phyloP scores from a whole-genome alignment of 2,888 invertebrate species.

The Monopis laevigella region DNA sequence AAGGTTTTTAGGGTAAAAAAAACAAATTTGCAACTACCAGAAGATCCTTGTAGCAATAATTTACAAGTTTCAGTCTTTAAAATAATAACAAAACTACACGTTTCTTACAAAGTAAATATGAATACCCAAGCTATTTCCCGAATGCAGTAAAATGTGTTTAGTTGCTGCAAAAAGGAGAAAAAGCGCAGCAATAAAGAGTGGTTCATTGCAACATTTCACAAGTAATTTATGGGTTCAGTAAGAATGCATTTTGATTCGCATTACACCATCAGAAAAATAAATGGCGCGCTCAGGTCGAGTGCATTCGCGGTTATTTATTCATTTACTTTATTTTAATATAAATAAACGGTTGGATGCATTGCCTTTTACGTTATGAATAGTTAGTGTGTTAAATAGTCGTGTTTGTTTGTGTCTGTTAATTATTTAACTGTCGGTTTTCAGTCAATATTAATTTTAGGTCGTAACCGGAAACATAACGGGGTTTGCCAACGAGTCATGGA shows the following conservation, averaged over 20 bases:
- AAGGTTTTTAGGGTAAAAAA: too few species aligned
- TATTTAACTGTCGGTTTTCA: too few species aligned
- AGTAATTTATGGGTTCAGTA: constrained; percentile 8
- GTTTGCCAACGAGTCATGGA: too few species aligned
- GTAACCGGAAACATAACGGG: too few species aligned
- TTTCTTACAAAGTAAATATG: neutral
- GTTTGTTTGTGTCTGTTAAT: too few species aligned
- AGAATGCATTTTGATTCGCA: constrained; percentile 11
- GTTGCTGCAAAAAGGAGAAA: neutral
- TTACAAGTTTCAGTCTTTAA: neutral
- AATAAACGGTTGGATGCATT: constrained; percentile 9
- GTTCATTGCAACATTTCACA: constrained; percentile 10
- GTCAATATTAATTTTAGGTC: too few species aligned
- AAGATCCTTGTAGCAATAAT: too few species aligned
- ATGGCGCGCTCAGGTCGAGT: constrained; percentile 10
- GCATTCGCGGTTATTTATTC: constrained; percentile 9
- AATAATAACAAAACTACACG: neutral
- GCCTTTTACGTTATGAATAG: too few species aligned
- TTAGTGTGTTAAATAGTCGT: too few species aligned
- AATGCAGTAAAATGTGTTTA: neutral
- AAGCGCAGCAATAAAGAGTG: constrained; percentile 5
- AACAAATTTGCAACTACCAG: too few species aligned
- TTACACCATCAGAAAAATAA: constrained; percentile 7
- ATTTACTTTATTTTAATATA: constrained; percentile 11
- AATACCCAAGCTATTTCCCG: neutral